Conservation (phyloP, 2,888 invertebrate genomes). For the Gibbula magus region DNA sequence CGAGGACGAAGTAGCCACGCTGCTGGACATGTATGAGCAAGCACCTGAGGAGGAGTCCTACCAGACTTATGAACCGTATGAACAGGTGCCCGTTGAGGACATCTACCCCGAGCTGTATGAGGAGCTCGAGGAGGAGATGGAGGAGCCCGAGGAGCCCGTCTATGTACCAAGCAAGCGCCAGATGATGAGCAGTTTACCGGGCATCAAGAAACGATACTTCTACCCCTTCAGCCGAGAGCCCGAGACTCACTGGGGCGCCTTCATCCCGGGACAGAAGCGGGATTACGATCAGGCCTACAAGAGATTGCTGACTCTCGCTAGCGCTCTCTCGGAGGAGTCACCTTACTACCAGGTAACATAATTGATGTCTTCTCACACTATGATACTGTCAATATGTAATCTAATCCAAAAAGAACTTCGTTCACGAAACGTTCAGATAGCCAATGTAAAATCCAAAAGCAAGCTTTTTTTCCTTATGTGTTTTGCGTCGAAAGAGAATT, state of each 20-base stretch:
- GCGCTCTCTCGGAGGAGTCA: conserved; percentile 43
- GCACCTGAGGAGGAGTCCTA: not conserved
- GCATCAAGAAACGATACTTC: conserved; percentile 41
- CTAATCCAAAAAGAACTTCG: too few relatives aligned
- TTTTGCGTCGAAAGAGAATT: too few relatives aligned
- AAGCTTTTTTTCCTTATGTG: too few relatives aligned
- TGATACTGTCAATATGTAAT: too few relatives aligned
- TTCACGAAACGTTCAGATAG: too few relatives aligned
- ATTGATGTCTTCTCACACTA: too few relatives aligned
- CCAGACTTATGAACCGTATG: conserved; percentile 21
- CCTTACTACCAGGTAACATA: conserved; percentile 30
- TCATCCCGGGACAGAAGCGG: conserved; percentile 42
- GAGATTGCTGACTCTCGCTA: conserved; percentile 42
- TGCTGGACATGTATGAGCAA: conserved; percentile 32
- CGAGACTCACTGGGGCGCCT: conserved; percentile 47
- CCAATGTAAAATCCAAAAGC: too few relatives aligned
- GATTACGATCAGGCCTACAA: conserved; percentile 40
- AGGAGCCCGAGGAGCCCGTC: conserved; percentile 25
- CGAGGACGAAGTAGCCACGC: conserved; percentile 29
- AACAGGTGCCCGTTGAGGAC: not conserved
- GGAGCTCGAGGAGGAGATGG: conserved; percentile 9
- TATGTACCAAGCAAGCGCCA: conserved; percentile 35
- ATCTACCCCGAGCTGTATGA: conserved; percentile 9
- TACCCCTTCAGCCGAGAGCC: conserved; percentile 46
- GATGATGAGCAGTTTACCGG: conserved; percentile 39